Evolutionary conservation across 2,797 vertebrate genomes (phyloP), one percentile per base, ranked within the genome.

Genomic region (Valencia hispanica): DNA sequence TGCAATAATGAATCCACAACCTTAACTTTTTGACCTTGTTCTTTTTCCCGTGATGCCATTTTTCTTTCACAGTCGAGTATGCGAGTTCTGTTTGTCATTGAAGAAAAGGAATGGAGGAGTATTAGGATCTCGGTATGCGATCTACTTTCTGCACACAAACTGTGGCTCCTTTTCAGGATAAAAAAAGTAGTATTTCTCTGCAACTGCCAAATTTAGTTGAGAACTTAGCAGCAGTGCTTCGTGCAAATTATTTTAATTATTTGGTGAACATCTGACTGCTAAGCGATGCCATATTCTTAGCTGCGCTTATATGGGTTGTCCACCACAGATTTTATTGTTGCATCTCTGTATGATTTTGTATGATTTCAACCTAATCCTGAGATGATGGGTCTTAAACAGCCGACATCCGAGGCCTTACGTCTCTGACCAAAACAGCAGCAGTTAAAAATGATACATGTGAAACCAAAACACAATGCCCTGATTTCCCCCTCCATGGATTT

Each of bases 1-100:
- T 95, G 96, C 95, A 96, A 96, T 96, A 96, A 96, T 94, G 91
- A 91, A 94, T 94, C 92, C 93, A 93, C 93, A 95, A 94, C 94
- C 92, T 95, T 95, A 93, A 95, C 89, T 91, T 91, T 94, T 90
- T 90, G 79, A 92, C 90, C 59, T 90, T 73, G 72, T 86, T 91
- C 83, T 79, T 20, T 41, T 30, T 45, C 27, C 25, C 12, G 73
- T 75, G 77, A 82, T 82, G 92, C 79, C 82, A 53, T 88, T 86
- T 39, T 66, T 41, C 36, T 91, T 72, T 80, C 77, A 69, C 84
- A 91, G 87, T 89, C 57, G 72, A 84, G 84, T 88, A 84, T 84
- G 83, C 81, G 84, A 87, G 84, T 87, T 89, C 51, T 91, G 89
- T 82, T 84, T 90, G 91, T 83, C 85, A 88, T 81, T 88, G 78